Conservation (phyloP, 2,797 vertebrate species). For the Myotis daubentonii region DNA sequence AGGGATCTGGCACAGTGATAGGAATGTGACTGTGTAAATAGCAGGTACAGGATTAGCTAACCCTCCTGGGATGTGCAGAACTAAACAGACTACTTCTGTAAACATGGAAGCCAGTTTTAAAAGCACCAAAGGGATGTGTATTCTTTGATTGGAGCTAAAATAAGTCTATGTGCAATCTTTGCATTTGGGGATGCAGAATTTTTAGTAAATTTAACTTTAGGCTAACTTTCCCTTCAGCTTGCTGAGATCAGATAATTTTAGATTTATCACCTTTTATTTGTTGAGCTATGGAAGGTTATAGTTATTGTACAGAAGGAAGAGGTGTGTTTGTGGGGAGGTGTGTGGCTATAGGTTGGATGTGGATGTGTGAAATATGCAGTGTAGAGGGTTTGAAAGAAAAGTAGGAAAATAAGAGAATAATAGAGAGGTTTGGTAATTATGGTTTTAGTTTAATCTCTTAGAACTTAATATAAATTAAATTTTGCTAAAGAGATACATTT, state of each 20-base stretch:
- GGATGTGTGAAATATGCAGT: neutral
- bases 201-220: conserved; percentile 31
- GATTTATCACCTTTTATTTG: conserved; percentile 4
- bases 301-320: neutral
- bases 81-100: neutral
- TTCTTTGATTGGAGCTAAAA: conserved; percentile 27
- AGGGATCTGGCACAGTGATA: neutral
- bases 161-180: neutral
- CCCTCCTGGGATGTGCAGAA: conserved; percentile 5
- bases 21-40: conserved; percentile 29
- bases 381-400: neutral
- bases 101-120: conserved; percentile 28
- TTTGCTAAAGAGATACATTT: neutral
- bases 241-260: conserved; percentile 27
- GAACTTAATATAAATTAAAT: conserved; percentile 37
- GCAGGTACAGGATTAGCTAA: conserved; percentile 45
- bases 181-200: neutral
- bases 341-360: neutral
- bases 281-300: neutral
- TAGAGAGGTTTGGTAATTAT: conserved; percentile 21
- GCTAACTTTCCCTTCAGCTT: neutral
- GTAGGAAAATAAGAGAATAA: neutral
- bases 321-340: neutral
- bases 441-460: conserved; percentile 39
- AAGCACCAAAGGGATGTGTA: neutral